These are phyloP conservation scores for Catocala sponsa DNA, from an alignment of 2,888 invertebrate genomes.

Conservation along the genomic window DNA sequence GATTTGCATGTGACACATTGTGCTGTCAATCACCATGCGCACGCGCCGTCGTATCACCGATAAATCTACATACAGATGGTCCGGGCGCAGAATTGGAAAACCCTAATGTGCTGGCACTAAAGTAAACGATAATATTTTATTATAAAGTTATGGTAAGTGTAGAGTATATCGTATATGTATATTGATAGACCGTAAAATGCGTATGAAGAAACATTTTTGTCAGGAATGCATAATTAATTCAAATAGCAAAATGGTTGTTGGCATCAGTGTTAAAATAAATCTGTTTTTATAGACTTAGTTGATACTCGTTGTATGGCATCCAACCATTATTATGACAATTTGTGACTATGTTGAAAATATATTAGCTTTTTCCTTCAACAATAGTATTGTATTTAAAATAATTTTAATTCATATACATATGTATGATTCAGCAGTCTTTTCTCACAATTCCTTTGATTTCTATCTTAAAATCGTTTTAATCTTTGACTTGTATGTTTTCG, in stretches of 20 bases:
- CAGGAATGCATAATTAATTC: slow-evolving; percentile 12
- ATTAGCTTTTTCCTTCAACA: background rate
- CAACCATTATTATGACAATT: background rate
- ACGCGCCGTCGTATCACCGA: slow-evolving; percentile 66
- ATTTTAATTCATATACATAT: too few species aligned
- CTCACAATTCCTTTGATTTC: too few species aligned
- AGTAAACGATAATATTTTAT: slow-evolving; percentile 48
- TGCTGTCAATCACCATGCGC: slow-evolving; percentile 75
- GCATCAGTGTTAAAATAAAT: slow-evolving; percentile 1
- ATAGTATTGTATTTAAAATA: too few species aligned
- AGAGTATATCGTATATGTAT: background rate
- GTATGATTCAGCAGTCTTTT: too few species aligned
- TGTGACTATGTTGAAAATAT: background rate
- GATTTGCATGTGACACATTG: slow-evolving; percentile 79
- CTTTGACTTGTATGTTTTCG: too few species aligned
- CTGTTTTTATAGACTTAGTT: slow-evolving; percentile 2
- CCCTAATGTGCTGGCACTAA: slow-evolving; percentile 63
- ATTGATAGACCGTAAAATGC: slow-evolving; percentile 13
- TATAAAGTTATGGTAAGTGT: slow-evolving; percentile 37
- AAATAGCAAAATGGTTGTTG: slow-evolving; percentile 13
- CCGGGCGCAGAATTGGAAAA: slow-evolving; percentile 59
- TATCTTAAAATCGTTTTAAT: too few species aligned
- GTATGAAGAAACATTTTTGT: slow-evolving; percentile 10
- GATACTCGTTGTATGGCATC: background rate
- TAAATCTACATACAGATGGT: slow-evolving; percentile 71